Evolutionary conservation across 2,113 vertebrate species (phyloP), one percentile per base, ranked within the genome.

Genomic region (Theristicus caerulescens): DNA sequence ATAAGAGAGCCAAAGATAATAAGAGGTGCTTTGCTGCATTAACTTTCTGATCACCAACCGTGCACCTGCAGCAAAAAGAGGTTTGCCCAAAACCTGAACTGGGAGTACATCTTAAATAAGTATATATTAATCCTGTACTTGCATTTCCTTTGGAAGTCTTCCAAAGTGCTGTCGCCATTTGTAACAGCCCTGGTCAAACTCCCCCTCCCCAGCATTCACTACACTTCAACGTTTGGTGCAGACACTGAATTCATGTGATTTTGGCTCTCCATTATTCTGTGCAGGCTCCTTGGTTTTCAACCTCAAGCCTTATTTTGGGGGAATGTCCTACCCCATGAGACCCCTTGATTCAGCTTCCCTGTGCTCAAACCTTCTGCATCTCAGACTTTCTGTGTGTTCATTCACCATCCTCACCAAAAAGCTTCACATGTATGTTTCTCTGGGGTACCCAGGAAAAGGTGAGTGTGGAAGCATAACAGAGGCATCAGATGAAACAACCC

Each of bases 1-100:
- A 92, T 91, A 97, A 95, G 93, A 96, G 93, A 97, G 95, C 97
- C 97, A 97, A 97, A 97, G 95, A 97, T 97, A 98, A 97, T 97
- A 89, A 95, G 97, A 98, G 94, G 88, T 85, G 88, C 97, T 98
- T 77, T 97, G 96, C 97, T 96, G 94, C 96, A 96, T 97, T 97
- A 96, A 96, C 64, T 88, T 97, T 95, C 78, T 94, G 92, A 97
- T 93, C 96, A 94, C 94, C 62, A 62, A 46, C 82, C 19, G 6
- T 76, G 65, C 85, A 83, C 80, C 91, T 93, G 93, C 73, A 96
- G 90, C 93, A 92, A 95, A 97, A 96, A 88, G 86, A 94, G 58
- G 74, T 82, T 97, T 96, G 70, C 79, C 95, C 88, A 94, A 77
- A 96, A 79, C 46, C 76, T 96, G 80, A 55, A 89, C 90, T 57